Evolutionary conservation across 1,140 invertebrate species (phyloP).

Genomic region (Gonatopus flavifemur): DNA sequence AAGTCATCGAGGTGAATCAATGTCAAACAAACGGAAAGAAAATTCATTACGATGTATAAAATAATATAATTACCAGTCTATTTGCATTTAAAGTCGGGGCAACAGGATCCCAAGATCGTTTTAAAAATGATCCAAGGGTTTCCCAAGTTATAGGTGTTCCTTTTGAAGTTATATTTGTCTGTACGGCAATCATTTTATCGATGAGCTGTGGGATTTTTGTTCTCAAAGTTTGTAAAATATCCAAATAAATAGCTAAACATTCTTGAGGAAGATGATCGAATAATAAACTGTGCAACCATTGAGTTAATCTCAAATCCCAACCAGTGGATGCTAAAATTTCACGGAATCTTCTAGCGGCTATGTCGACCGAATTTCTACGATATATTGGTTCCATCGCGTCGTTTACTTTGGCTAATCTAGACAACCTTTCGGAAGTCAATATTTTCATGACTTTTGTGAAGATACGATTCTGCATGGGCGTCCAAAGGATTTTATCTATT

Average conservation of each 20-base stretch:
- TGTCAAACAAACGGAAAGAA: not conserved
- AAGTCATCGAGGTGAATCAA: conserved; percentile 4
- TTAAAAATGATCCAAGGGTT: conserved; percentile 68
- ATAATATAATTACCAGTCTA: conserved; percentile 60
- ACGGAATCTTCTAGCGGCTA: conserved; percentile 69
- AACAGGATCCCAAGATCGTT: conserved; percentile 78
- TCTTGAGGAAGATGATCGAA: conserved; percentile 70
- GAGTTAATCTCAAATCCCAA: conserved; percentile 72
- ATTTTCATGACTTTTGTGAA: conserved; percentile 70
- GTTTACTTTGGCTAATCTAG: conserved; percentile 64
- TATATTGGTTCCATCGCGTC: conserved; percentile 67
- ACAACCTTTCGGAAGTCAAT: conserved; percentile 71
- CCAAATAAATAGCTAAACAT: conserved; percentile 77
- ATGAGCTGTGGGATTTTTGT: conserved; percentile 76
- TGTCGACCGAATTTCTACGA: conserved; percentile 70
- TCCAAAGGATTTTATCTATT: conserved; percentile 69
- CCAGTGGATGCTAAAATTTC: conserved; percentile 66
- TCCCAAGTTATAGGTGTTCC: conserved; percentile 58
- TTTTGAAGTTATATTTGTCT: conserved; percentile 53
- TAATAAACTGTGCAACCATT: conserved; percentile 79
- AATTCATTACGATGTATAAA: conserved; percentile 7
- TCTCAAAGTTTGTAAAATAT: conserved; percentile 76
- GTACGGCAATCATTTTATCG: conserved; percentile 70
- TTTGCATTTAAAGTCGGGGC: conserved; percentile 57
- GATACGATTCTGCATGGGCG: conserved; percentile 64